Conservation (phyloP, 2,888 invertebrate genomes). For the Brenthis daphne region DNA sequence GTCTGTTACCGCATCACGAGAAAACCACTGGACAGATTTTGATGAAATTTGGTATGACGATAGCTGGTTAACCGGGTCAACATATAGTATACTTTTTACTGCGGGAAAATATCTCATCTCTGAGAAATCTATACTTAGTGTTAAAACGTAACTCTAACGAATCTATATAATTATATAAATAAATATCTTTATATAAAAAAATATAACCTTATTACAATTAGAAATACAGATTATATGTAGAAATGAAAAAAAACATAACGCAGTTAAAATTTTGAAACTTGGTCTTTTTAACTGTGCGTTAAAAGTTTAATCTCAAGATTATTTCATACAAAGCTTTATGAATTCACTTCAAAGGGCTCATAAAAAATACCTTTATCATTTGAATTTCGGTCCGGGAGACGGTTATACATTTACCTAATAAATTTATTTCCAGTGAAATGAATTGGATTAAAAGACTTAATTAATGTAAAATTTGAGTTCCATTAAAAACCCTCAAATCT, state of each 20-base stretch:
- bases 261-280: not conserved
- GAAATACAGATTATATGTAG: not conserved
- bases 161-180: too few species aligned
- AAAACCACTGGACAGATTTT: too few species aligned
- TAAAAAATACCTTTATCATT: conserved; percentile 36
- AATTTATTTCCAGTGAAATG: conserved; percentile 39
- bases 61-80: too few species aligned
- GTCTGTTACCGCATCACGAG: too few species aligned
- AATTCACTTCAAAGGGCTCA: conserved; percentile 31
- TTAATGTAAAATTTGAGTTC: conserved; percentile 38
- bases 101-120: too few species aligned
- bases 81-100: too few species aligned
- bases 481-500: conserved; percentile 30
- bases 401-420: conserved; percentile 36
- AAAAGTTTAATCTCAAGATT: conserved; percentile 17
- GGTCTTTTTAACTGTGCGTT: not conserved
- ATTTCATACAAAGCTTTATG: conserved; percentile 24
- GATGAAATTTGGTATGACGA: too few species aligned
- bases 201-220: too few species aligned
- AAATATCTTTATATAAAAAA: too few species aligned
- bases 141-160: too few species aligned
- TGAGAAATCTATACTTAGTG: too few species aligned
- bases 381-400: conserved; percentile 27
- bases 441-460: conserved; percentile 39
- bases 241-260: not conserved